Conservation (phyloP, 2,888 invertebrate genomes). For the Crossocerus cetratus region DNA sequence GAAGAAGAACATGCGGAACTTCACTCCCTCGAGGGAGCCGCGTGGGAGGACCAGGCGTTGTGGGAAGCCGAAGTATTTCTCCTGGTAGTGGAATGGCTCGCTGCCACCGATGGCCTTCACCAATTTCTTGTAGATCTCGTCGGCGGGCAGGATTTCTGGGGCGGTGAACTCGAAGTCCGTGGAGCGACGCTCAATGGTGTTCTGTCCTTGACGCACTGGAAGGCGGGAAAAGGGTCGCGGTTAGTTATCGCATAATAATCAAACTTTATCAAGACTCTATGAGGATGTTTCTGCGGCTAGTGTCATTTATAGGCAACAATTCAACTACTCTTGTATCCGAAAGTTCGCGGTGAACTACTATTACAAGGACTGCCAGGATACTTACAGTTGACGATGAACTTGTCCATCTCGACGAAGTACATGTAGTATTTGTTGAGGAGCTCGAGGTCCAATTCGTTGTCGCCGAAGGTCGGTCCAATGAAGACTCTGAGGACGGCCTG, state of each 20-base stretch:
- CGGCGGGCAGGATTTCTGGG: conserved; percentile 62
- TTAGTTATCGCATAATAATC: no score
- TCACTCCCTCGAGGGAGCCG: conserved; percentile 82
- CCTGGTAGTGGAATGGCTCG: conserved; percentile 69
- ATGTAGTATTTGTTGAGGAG: conserved; percentile 74
- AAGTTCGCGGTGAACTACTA: neutral
- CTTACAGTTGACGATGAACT: conserved; percentile 79
- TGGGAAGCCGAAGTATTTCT: conserved; percentile 76
- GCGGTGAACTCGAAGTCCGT: conserved; percentile 64
- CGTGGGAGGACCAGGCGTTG: conserved; percentile 82
- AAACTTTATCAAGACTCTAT: no score
- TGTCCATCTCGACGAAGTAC: conserved; percentile 82
- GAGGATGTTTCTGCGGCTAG: no score
- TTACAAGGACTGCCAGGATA: conserved; percentile 35
- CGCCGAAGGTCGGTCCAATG: conserved; percentile 84
- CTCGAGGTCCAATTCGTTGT: conserved; percentile 78
- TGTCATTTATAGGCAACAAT: no score
- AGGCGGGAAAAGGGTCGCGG: conserved; percentile 4
- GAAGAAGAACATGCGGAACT: conserved; percentile 81
- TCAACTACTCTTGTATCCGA: no score
- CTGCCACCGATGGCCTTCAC: conserved; percentile 68
- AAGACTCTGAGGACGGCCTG: conserved; percentile 82
- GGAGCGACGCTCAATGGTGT: conserved; percentile 69
- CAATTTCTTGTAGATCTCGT: conserved; percentile 68
- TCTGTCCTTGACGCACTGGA: conserved; percentile 71